Evolutionary conservation across 2,113 vertebrate genomes (phyloP).

Genomic region (Zosterops pallidus): DNA sequence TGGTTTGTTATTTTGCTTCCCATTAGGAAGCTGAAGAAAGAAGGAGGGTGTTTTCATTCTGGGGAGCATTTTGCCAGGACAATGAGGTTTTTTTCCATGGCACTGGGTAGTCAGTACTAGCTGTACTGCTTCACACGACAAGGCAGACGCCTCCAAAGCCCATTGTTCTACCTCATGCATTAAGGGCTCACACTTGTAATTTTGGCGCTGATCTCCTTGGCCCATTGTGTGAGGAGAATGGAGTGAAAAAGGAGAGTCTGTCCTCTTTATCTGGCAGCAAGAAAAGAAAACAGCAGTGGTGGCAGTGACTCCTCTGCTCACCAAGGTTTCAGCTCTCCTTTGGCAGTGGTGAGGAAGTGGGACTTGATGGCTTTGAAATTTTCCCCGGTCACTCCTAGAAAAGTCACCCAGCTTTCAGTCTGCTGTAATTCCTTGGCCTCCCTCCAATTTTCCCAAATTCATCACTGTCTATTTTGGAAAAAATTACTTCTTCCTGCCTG

Average conservation of each 20-base stretch:
- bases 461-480: conserved; percentile 33
- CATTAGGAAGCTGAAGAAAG: conserved; percentile 75
- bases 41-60: conserved; percentile 71
- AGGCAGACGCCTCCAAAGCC: conserved; percentile 68
- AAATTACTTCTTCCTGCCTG: conserved; percentile 11
- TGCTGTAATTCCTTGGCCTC: conserved; percentile 13
- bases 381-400: not conserved
- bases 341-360: not conserved
- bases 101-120: conserved; percentile 68
- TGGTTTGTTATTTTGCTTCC: conserved; percentile 73
- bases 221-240: conserved; percentile 70
- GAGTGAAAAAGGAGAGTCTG: conserved; percentile 72
- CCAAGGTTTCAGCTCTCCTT: conserved; percentile 21
- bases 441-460: conserved; percentile 28
- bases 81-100: conserved; percentile 65
- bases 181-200: conserved; percentile 75
- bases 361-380: not conserved
- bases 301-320: conserved; percentile 4
- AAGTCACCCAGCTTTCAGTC: conserved; percentile 26
- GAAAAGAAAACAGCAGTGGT: conserved; percentile 41
- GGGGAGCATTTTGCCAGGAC: conserved; percentile 65
- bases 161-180: conserved; percentile 75
- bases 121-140: conserved; percentile 58
- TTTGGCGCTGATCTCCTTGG: conserved; percentile 70
- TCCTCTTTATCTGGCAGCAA: conserved; percentile 63